Evolutionary conservation across 2,888 invertebrate species (phyloP), one percentile per base, ranked within the genome.

Genomic region (Drosophila tripunctata): DNA sequence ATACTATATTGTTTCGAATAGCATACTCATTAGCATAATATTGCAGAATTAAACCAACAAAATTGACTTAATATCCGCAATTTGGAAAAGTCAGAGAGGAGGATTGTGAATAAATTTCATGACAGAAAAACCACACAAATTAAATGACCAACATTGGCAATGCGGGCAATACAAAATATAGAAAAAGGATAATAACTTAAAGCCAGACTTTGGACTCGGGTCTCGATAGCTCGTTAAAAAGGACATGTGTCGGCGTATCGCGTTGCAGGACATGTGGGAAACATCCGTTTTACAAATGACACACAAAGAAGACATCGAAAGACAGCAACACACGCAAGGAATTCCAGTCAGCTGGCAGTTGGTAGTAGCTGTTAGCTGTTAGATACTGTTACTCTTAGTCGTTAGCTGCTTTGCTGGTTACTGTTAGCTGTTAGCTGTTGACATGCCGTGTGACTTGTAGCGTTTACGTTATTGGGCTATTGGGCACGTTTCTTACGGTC

Each of bases 201-300:
- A 38, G 36, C 17, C 36, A 36, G 38, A 35, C 47, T 21, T 17
- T 12, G 30, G 36, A 12, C 55, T 24, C 40, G 36, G 38, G 27
- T 27, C 27, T 38, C 17, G 22, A 27, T 21, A 35, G 63, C 67
- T 77, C 48, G 77, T 78, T 77, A 67, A 61, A 55, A 58, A 60
- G 44, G 80, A 76, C 80, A 63, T 79, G 58, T 83, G 80, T 73
- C 68, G 45, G 58, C 67, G 45, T 55, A 55, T 76, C 58, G 55
- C 52, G 65, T 73, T 50, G 62, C 55, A 67, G 60, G 68, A 74
- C 85, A 77, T 76, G 83, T 67, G 60, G 56, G 55, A 43, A 47
- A 79, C 80, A 79, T 81, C 80, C 80, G 84, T 80, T 86, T 68
- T 62, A 61, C 73, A 73, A 82, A 78, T 72, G 74, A 63, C 74